phyloP scores from a whole-genome alignment of 2,888 invertebrate species.

The Nysson spinosus region DNA sequence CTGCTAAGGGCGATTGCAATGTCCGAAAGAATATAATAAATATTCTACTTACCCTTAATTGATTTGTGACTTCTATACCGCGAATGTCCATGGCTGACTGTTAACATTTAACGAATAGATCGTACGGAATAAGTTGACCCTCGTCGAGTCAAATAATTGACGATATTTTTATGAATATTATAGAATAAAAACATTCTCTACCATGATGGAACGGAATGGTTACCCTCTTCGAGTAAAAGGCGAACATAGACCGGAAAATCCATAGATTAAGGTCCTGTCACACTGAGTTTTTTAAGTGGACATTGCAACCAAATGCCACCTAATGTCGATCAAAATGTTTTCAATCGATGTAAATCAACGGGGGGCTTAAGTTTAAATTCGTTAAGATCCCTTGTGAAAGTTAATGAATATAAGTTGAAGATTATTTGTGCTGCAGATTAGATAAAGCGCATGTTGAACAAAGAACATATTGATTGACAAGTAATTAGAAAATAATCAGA shows the following conservation, averaged over 20 bases:
- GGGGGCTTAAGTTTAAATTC: too few species aligned
- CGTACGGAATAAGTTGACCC: background rate
- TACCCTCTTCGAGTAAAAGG: slow-evolving; percentile 3
- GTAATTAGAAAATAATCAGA: too few species aligned
- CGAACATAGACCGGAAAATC: slow-evolving; percentile 13
- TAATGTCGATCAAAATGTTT: too few species aligned
- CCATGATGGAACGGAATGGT: slow-evolving; percentile 52
- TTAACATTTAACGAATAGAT: slow-evolving; percentile 19
- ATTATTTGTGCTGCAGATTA: too few species aligned
- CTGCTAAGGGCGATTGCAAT: background rate
- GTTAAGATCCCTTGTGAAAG: too few species aligned
- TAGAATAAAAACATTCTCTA: slow-evolving; percentile 61
- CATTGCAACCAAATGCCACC: too few species aligned
- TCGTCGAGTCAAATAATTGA: slow-evolving; percentile 28
- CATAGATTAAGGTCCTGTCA: too few species aligned
- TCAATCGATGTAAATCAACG: too few species aligned
- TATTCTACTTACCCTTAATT: slow-evolving; percentile 85
- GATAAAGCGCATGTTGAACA: too few species aligned
- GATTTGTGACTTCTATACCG: slow-evolving; percentile 91
- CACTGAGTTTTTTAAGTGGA: too few species aligned
- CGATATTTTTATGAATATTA: slow-evolving; percentile 31
- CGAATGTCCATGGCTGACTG: slow-evolving; percentile 83
- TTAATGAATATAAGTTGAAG: too few species aligned
- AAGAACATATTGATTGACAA: too few species aligned
- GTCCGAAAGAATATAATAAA: background rate